These are phyloP conservation scores for Tiliqua scincoides DNA, from an alignment of 2,113 vertebrate species.

Conservation along the genomic window DNA sequence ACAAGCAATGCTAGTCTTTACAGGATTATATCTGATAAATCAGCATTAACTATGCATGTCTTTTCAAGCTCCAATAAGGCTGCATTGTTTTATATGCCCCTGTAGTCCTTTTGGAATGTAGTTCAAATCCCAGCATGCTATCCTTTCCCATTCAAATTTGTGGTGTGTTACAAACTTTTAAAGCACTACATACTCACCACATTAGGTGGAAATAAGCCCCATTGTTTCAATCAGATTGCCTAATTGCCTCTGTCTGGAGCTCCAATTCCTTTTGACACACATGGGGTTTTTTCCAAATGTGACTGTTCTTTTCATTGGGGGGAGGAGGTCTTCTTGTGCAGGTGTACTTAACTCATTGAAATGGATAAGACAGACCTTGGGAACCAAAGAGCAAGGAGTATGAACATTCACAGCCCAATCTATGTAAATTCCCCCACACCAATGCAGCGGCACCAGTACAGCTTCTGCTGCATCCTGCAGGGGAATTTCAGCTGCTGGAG, in stretches of 20 bases:
- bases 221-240: neutral
- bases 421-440: too few species aligned
- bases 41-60: slow-evolving; percentile 63
- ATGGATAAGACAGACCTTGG: neutral
- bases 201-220: neutral
- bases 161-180: neutral
- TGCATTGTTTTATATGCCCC: slow-evolving; percentile 68
- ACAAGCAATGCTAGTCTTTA: slow-evolving; percentile 54
- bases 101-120: slow-evolving; percentile 70
- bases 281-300: neutral
- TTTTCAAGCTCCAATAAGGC: slow-evolving; percentile 71
- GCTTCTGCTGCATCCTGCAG: too few species aligned
- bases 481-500: too few species aligned
- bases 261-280: neutral
- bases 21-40: slow-evolving; percentile 67
- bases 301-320: neutral
- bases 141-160: slow-evolving; percentile 68
- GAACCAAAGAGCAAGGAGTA: neutral
- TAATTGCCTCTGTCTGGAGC: neutral
- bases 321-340: neutral
- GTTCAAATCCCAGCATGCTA: slow-evolving; percentile 74
- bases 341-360: neutral
- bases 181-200: neutral
- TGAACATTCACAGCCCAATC: too few species aligned
- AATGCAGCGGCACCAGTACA: too few species aligned